Percentiles rank a stretch among this genome's conserved stretches.
These are phyloP conservation scores for Protobothrops flavoviridis DNA, from an alignment of 2,113 vertebrate species.

Conservation along the genomic window DNA sequence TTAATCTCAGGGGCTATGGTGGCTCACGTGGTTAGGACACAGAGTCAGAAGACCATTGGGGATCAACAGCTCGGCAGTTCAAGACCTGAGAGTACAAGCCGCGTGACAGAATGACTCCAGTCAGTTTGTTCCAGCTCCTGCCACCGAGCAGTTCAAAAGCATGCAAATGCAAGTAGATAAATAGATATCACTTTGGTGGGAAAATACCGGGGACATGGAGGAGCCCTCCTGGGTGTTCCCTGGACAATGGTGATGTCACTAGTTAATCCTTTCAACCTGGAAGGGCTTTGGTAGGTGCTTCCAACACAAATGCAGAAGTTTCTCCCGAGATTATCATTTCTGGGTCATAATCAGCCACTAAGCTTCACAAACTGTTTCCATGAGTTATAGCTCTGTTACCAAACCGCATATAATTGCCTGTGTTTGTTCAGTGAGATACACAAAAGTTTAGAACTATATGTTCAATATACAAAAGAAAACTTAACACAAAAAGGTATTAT, in stretches of 20 bases:
- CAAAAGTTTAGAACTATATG: neutral
- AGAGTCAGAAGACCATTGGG: neutral
- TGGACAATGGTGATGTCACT: neutral
- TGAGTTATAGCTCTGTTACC: neutral
- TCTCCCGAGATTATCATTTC: neutral
- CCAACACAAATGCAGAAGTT: neutral
- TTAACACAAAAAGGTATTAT: neutral
- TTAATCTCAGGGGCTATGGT: neutral
- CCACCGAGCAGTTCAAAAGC: neutral
- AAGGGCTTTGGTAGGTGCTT: neutral
- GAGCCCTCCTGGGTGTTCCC: neutral
- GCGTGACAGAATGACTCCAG: neutral
- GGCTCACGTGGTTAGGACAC: neutral
- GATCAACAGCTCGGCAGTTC: neutral
- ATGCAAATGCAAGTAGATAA: neutral
- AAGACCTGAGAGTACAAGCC: neutral
- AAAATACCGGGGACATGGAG: neutral
- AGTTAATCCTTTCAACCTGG: neutral
- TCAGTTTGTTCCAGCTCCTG: neutral
- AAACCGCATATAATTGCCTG: neutral
- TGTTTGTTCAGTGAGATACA: neutral
- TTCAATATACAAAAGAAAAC: neutral
- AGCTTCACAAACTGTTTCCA: neutral
- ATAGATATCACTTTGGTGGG: neutral
- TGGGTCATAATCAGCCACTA: neutral